A percentile compares a stretch with the other conserved stretches of the same genome.
Evolutionary conservation across 2,888 invertebrate genomes (phyloP).

Genomic region (Monopis laevigella): DNA sequence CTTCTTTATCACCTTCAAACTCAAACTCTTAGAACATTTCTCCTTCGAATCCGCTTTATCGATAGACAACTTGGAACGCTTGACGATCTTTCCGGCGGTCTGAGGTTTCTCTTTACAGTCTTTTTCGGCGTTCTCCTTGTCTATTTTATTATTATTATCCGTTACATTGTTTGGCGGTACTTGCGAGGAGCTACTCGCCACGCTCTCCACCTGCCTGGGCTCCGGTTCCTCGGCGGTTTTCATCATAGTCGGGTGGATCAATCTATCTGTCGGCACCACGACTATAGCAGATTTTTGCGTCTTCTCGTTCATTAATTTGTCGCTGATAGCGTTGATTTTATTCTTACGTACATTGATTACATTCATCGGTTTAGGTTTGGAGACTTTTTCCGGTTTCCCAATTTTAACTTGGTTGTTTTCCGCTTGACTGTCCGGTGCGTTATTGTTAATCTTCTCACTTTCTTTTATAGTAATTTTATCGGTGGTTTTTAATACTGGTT

Average conservation of each 20-base stretch:
- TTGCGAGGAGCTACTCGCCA: not conserved
- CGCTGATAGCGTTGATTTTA: slow-evolving; percentile 3
- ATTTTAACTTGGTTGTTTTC: not conserved
- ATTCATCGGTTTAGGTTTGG: slow-evolving; percentile 22
- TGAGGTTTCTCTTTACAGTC: not conserved
- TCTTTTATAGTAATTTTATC: slow-evolving; percentile 33
- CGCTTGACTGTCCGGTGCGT: not conserved
- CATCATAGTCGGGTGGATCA: not conserved
- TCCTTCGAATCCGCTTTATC: slow-evolving; percentile 22
- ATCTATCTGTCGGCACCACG: too few relatives aligned
- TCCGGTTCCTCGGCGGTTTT: too few relatives aligned
- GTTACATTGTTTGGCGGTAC: slow-evolving; percentile 23
- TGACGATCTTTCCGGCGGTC: slow-evolving; percentile 1
- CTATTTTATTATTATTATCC: slow-evolving; percentile 21
- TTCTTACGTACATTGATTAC: slow-evolving; percentile 19
- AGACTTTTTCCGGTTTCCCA: not conserved
- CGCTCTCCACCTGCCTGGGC: not conserved
- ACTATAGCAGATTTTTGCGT: too few relatives aligned
- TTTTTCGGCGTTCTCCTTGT: slow-evolving; percentile 5
- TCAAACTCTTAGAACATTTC: slow-evolving; percentile 50
- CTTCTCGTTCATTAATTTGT: slow-evolving; percentile 3
- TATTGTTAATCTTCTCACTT: slow-evolving; percentile 18
- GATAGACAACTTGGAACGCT: slow-evolving; percentile 4
- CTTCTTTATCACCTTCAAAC: slow-evolving; percentile 50
- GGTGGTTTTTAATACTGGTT: slow-evolving; percentile 52